Conservation (phyloP, 2,113 vertebrate genomes). For the Anolis sagrei region DNA sequence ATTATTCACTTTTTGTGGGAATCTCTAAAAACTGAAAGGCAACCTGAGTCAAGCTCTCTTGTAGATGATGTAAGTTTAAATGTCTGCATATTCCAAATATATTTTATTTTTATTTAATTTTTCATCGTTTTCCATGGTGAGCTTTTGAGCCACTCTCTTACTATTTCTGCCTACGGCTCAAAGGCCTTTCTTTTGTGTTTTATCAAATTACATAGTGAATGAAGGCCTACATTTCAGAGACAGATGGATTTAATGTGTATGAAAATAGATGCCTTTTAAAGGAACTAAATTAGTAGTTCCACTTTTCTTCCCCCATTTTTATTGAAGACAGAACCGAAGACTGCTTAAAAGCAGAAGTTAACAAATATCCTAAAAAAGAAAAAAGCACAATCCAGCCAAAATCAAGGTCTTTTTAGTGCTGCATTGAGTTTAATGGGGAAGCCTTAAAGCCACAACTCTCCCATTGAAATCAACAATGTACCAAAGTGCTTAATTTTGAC, state of each 20-base stretch:
- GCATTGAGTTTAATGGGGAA: not conserved
- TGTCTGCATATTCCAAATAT: slow-evolving; percentile 67
- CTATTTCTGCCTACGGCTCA: slow-evolving; percentile 69
- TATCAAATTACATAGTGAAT: slow-evolving; percentile 83
- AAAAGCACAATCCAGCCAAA: not conserved
- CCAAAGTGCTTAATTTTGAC: not conserved
- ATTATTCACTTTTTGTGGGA: not conserved
- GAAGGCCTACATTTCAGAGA: slow-evolving; percentile 78
- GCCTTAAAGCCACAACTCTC: not conserved
- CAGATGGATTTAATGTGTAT: slow-evolving; percentile 89
- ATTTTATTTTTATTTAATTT: not conserved
- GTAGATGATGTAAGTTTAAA: slow-evolving; percentile 16
- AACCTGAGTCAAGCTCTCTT: slow-evolving; percentile 30
- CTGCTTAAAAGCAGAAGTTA: slow-evolving; percentile 73
- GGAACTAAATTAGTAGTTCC: slow-evolving; percentile 87
- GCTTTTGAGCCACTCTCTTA: slow-evolving; percentile 53
- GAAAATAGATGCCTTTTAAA: slow-evolving; percentile 84
- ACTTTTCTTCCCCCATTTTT: slow-evolving; percentile 79
- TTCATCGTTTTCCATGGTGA: slow-evolving; percentile 52
- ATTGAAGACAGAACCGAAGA: slow-evolving; percentile 81
- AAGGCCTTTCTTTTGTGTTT: slow-evolving; percentile 77
- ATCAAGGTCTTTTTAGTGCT: not conserved
- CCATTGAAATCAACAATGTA: not conserved
- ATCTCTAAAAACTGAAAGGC: slow-evolving; percentile 18
- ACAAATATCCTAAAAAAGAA: slow-evolving; percentile 78